Conservation (phyloP, 2,113 vertebrate genomes). For the Oceanites oceanicus region DNA sequence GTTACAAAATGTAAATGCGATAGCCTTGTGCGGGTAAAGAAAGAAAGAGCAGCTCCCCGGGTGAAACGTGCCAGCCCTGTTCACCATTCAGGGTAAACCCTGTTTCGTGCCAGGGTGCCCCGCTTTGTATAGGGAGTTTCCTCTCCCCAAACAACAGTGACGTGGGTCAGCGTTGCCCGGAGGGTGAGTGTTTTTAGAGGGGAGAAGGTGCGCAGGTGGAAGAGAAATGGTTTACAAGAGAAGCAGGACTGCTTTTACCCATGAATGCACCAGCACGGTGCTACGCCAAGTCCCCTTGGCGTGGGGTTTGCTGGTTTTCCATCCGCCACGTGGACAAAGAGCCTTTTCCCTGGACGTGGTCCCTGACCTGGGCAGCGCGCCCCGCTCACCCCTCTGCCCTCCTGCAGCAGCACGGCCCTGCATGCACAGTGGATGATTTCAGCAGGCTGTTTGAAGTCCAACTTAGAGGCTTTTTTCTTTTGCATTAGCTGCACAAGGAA, state of each 20-base stretch:
- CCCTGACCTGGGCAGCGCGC: neutral
- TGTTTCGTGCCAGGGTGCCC: neutral
- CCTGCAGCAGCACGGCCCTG: neutral
- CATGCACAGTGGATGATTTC: accelerated
- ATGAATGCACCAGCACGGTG: neutral
- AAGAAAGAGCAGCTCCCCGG: neutral
- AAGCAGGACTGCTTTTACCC: neutral
- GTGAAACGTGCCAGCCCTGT: neutral
- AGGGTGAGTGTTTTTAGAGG: neutral
- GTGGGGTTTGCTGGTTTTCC: neutral
- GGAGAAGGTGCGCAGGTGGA: accelerated
- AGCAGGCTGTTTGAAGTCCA: neutral
- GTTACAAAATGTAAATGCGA: neutral
- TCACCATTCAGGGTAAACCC: neutral
- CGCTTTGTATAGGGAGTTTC: neutral
- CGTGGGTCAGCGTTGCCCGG: neutral
- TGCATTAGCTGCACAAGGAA: neutral
- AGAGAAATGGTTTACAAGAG: neutral
- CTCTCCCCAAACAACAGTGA: accelerated
- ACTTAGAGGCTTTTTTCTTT: neutral
- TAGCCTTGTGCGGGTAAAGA: neutral
- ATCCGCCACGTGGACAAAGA: neutral
- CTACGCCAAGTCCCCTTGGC: accelerated
- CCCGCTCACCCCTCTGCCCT: neutral
- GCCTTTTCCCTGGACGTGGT: neutral